Percentiles rank a stretch among this genome's conserved stretches.
These are phyloP conservation scores for Yponomeuta cagnagella DNA, from an alignment of 2,888 invertebrate species.

Conservation along the genomic window DNA sequence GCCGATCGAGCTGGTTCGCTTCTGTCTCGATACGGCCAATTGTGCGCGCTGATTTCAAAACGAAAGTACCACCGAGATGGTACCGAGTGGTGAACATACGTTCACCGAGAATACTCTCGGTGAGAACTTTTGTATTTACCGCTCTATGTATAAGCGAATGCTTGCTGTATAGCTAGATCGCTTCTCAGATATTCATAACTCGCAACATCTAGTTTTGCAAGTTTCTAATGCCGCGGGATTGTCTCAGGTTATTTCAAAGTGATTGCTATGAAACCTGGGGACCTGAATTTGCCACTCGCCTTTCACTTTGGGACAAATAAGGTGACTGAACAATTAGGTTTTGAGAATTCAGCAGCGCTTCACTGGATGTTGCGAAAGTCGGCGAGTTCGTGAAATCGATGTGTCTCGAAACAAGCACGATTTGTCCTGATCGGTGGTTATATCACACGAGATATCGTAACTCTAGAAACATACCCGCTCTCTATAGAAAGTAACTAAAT, in stretches of 20 bases:
- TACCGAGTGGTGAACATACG: constrained; percentile 73
- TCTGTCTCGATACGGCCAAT: constrained; percentile 71
- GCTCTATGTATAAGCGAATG: constrained; percentile 56
- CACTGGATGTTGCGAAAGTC: constrained; percentile 39
- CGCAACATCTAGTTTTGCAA: constrained; percentile 47
- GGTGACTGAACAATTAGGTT: constrained; percentile 9
- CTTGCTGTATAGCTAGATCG: constrained; percentile 58
- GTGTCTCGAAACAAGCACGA: constrained; percentile 24
- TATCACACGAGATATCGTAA: constrained; percentile 65
- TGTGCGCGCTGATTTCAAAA: constrained; percentile 74
- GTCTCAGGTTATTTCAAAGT: constrained; percentile 19
- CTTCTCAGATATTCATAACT: constrained; percentile 59
- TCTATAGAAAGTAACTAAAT: constrained; percentile 58
- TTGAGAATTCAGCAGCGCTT: constrained; percentile 11
- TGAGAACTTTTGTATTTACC: constrained; percentile 67
- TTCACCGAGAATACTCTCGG: constrained; percentile 41
- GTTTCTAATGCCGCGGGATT: constrained; percentile 53
- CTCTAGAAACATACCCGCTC: constrained; percentile 45
- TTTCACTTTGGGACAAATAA: constrained; percentile 11
- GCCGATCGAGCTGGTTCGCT: constrained; percentile 48
- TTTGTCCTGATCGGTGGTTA: constrained; percentile 36
- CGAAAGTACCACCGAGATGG: constrained; percentile 63
- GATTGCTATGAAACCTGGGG: constrained; percentile 10
- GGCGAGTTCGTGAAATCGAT: constrained; percentile 47
- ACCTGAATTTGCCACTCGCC: constrained; percentile 6